Conservation (phyloP, 2,113 vertebrate species). For the Chaetorhynchus papuensis region DNA sequence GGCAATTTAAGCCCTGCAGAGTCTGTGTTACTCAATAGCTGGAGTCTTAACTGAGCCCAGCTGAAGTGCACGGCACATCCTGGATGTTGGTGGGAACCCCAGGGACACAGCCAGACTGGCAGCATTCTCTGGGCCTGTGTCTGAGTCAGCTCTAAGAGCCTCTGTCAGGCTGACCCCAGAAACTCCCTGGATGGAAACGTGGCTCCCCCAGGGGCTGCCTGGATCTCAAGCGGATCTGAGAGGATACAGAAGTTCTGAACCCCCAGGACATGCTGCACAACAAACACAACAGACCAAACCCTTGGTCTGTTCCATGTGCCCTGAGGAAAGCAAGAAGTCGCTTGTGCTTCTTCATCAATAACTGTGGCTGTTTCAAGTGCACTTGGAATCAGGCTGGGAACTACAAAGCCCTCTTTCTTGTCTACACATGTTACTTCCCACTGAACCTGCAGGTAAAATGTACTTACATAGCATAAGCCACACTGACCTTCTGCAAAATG, state of each 20-base stretch:
- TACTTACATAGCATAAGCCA: not conserved
- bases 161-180: not conserved
- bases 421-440: not conserved
- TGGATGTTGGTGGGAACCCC: not conserved
- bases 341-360: not conserved
- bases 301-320: not conserved
- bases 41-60: not conserved
- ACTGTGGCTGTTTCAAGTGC: not conserved
- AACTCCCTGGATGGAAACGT: rapidly evolving
- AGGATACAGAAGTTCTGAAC: not conserved
- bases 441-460: not conserved
- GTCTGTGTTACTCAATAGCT: not conserved
- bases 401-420: not conserved
- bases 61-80: not conserved
- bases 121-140: not conserved
- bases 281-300: not conserved
- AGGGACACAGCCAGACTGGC: rapidly evolving
- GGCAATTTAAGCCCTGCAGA: not conserved
- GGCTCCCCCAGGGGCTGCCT: not conserved
- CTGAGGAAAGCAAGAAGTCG: not conserved
- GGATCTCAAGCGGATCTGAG: not conserved
- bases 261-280: not conserved
- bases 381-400: not conserved
- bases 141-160: rapidly evolving
- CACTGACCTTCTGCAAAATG: not conserved